phyloP scores from a whole-genome alignment of 2,888 invertebrate genomes.

The Zygogramma bicolorata region DNA sequence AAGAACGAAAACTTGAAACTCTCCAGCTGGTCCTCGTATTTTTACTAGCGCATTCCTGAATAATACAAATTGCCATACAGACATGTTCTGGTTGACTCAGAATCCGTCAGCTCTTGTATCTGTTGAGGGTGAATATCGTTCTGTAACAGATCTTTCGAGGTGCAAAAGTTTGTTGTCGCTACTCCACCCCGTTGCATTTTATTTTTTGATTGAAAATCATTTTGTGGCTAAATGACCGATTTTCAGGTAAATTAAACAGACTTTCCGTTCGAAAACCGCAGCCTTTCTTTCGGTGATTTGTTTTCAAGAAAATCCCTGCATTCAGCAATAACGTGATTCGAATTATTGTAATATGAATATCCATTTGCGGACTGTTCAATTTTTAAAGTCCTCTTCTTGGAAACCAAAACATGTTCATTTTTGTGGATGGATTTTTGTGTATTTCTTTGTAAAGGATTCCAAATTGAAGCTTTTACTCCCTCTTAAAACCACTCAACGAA shows the following conservation, averaged over 20 bases:
- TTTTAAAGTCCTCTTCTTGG: neutral
- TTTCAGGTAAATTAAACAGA: neutral
- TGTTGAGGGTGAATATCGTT: neutral
- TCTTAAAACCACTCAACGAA: too few relatives aligned
- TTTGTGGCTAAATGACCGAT: neutral
- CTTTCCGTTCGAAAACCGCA: neutral
- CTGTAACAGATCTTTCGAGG: neutral
- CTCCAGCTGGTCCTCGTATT: neutral
- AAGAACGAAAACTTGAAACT: too few relatives aligned
- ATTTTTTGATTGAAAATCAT: neutral
- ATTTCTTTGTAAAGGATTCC: neutral
- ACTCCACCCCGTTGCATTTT: neutral
- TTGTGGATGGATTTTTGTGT: too few relatives aligned
- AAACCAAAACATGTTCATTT: too few relatives aligned
- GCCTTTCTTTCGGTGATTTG: neutral
- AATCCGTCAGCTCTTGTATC: neutral
- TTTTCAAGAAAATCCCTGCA: neutral
- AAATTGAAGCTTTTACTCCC: neutral
- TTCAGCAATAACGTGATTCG: neutral
- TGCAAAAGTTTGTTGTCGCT: neutral
- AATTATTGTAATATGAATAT: too few relatives aligned
- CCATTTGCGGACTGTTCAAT: neutral
- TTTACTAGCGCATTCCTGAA: neutral
- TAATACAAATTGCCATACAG: too few relatives aligned
- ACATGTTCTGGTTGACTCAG: neutral